Conservation (phyloP, 2,888 invertebrate species). For the Nesidiocoris tenuis region DNA sequence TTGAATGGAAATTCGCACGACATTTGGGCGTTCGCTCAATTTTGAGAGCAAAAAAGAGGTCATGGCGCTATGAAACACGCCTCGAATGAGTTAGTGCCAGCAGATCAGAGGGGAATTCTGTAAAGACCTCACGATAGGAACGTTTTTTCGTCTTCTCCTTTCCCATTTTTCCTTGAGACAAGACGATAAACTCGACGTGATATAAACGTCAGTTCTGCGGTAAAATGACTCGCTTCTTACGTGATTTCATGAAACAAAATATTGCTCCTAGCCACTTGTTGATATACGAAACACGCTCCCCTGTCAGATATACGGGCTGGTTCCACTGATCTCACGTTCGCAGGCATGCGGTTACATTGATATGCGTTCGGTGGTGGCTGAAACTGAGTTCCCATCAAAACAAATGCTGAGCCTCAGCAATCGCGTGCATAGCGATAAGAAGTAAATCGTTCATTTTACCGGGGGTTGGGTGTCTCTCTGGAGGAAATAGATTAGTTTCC, state of each 20-base stretch:
- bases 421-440: neutral
- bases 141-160: too few relatives aligned
- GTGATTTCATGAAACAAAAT: constrained; percentile 20
- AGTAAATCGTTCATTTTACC: neutral
- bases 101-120: neutral
- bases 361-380: neutral
- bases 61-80: too few relatives aligned
- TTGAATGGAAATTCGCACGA: too few relatives aligned
- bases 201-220: constrained; percentile 19
- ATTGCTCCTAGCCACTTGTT: constrained; percentile 27
- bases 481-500: neutral
- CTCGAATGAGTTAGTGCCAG: neutral
- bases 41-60: too few relatives aligned
- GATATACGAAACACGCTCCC: constrained; percentile 8
- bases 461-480: neutral
- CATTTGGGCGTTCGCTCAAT: too few relatives aligned
- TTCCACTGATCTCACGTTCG: neutral
- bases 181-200: constrained; percentile 23
- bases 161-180: neutral
- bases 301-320: neutral
- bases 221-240: constrained; percentile 2
- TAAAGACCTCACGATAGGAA: neutral
- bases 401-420: neutral
- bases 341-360: neutral
- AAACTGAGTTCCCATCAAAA: neutral